phyloP scores from a whole-genome alignment of 2,888 invertebrate genomes.

The Agrotis segetum region DNA sequence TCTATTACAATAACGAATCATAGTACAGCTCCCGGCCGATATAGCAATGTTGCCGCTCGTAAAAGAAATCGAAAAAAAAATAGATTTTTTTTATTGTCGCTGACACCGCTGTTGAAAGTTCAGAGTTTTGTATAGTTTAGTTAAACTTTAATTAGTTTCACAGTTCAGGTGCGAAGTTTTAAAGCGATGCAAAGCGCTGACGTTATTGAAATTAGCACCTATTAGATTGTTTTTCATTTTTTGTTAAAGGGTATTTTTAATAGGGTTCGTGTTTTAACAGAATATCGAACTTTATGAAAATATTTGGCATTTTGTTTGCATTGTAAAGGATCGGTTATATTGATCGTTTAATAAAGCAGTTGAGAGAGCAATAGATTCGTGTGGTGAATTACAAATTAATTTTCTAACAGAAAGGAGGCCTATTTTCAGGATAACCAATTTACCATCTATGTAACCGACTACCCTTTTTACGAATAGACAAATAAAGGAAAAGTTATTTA shows the following conservation, averaged over 20 bases:
- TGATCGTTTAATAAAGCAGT: background rate
- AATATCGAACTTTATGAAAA: background rate
- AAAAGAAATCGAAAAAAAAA: constrained; percentile 50
- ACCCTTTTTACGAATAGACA: too few relatives aligned
- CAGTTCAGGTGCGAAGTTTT: constrained; percentile 61
- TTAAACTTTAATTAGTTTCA: constrained; percentile 63
- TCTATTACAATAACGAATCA: constrained; percentile 29
- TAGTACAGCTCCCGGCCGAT: constrained; percentile 4
- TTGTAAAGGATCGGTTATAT: background rate
- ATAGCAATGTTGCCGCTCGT: constrained; percentile 21
- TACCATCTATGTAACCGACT: too few relatives aligned
- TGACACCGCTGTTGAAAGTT: constrained; percentile 37
- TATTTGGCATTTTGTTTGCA: background rate
- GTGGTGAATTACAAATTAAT: background rate
- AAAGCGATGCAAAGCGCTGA: constrained; percentile 65
- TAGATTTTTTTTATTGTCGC: constrained; percentile 39
- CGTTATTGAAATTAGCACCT: constrained; percentile 63
- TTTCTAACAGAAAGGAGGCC: background rate
- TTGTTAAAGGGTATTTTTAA: constrained; percentile 5
- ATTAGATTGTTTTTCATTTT: constrained; percentile 31
- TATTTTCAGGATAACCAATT: too few relatives aligned
- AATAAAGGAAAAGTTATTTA: too few relatives aligned
- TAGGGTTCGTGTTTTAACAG: constrained; percentile 1
- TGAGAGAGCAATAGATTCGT: background rate
- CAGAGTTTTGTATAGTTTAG: constrained; percentile 52